A percentile compares a stretch with the other conserved stretches of the same genome.
These are phyloP conservation scores for Psilopsiagon aymara DNA, from an alignment of 2,113 vertebrate genomes.

Conservation along the genomic window DNA sequence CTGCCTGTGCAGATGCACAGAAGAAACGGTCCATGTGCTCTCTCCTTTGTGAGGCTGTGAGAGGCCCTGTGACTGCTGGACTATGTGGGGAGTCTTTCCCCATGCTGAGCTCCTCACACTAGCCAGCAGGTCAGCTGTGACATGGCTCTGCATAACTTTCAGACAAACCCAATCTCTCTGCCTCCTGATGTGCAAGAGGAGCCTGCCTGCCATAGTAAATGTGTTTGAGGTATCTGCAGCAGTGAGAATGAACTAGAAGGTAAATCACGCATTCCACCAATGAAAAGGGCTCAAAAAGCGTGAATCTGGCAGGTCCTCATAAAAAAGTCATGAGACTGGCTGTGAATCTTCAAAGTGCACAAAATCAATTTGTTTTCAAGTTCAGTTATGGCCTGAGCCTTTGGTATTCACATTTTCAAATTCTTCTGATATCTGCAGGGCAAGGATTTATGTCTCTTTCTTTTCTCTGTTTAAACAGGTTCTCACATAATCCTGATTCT, in stretches of 20 bases:
- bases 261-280: not conserved
- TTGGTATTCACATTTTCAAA: not conserved
- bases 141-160: not conserved
- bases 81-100: accelerated
- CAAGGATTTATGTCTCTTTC: not conserved
- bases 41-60: not conserved
- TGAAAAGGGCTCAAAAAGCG: not conserved
- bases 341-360: not conserved
- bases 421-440: not conserved
- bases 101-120: not conserved
- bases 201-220: not conserved
- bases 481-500: not conserved
- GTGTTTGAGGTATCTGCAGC: not conserved
- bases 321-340: not conserved
- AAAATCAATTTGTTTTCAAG: not conserved
- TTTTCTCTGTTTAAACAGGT: not conserved
- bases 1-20: not conserved
- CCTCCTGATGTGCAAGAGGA: not conserved
- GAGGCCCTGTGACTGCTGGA: too few relatives aligned
- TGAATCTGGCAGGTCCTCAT: not conserved
- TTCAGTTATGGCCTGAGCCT: not conserved
- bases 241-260: not conserved
- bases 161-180: not conserved
- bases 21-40: not conserved
- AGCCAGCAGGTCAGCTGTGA: not conserved